phyloP scores from a whole-genome alignment of 2,113 vertebrate species.

The Callaeas wilsoni region DNA sequence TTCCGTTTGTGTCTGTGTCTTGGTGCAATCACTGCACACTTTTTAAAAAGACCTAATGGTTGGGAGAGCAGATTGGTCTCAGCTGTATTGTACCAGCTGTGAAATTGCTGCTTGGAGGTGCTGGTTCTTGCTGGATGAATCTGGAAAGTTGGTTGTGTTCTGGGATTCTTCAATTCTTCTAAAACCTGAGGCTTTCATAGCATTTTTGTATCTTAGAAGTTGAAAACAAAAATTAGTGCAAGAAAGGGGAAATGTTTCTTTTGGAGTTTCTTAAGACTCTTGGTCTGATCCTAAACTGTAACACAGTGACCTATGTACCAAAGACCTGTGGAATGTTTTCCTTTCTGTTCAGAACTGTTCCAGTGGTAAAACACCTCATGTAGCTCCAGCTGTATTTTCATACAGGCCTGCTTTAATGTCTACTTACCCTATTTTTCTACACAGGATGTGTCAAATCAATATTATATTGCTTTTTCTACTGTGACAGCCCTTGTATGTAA shows the following conservation, averaged over 20 bases:
- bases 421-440: neutral
- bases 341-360: neutral
- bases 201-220: neutral
- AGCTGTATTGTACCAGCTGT: neutral
- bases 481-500: accelerated
- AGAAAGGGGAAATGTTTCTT: neutral
- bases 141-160: neutral
- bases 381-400: neutral
- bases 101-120: neutral
- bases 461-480: neutral
- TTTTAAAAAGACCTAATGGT: neutral
- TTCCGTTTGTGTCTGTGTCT: neutral
- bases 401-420: neutral
- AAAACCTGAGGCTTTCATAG: neutral
- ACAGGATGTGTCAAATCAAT: neutral
- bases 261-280: neutral
- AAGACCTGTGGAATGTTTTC: neutral
- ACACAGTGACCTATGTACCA: neutral
- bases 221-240: neutral
- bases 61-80: neutral
- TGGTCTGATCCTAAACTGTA: neutral
- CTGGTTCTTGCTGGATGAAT: neutral
- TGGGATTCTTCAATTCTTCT: neutral
- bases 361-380: neutral
- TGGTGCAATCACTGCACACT: neutral